Conservation (phyloP, 2,113 vertebrate species). For the Thymallus thymallus region DNA sequence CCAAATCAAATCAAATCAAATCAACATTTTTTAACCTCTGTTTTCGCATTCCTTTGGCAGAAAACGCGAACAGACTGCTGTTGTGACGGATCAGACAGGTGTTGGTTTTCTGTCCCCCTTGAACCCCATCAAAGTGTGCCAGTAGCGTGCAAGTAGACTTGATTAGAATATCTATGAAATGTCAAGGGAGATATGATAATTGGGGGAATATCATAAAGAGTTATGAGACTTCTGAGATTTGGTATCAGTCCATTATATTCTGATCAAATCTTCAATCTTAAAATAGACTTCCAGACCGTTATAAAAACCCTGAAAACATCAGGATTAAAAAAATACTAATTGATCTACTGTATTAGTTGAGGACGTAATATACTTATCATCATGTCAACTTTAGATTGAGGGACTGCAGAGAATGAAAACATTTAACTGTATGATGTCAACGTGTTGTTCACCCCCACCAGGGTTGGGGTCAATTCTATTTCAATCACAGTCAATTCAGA, state of each 20-base stretch:
- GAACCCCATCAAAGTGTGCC: conserved; percentile 37
- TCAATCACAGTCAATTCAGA: too few relatives aligned
- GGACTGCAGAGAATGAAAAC: too few relatives aligned
- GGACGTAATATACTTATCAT: not conserved
- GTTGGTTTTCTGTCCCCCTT: conserved; percentile 25
- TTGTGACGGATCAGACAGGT: conserved; percentile 24
- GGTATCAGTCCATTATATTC: not conserved
- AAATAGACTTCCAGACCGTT: not conserved
- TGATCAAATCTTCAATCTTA: not conserved
- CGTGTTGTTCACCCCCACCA: not conserved
- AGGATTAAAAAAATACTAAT: not conserved
- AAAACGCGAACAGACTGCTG: conserved; percentile 14
- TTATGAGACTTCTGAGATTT: not conserved
- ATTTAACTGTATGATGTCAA: too few relatives aligned
- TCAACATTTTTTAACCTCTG: too few relatives aligned
- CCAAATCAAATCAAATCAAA: too few relatives aligned
- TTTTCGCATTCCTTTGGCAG: not conserved
- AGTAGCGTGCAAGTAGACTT: conserved; percentile 3
- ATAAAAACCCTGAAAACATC: not conserved
- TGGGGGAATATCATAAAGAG: not conserved
- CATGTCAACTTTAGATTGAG: too few relatives aligned
- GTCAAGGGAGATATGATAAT: not conserved
- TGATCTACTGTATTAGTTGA: not conserved
- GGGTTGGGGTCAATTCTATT: too few relatives aligned
- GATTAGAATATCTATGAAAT: not conserved